A percentile compares a stretch with the other conserved stretches of the same genome.
Evolutionary conservation across 1,140 invertebrate genomes (phyloP).

Genomic region (Mycetomoellerius zeteki): DNA sequence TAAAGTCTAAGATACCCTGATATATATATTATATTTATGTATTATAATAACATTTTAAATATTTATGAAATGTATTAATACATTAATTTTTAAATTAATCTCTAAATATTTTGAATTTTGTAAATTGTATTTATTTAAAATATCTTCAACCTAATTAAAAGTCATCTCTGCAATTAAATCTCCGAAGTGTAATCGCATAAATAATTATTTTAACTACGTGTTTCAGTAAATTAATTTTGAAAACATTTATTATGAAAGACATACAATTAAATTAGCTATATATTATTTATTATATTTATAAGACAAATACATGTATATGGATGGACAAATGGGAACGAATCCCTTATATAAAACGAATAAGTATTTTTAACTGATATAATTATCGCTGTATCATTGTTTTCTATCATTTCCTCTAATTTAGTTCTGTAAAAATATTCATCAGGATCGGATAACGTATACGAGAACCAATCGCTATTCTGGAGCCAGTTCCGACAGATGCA

Average conservation of each 20-base stretch:
- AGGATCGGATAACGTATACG: not conserved
- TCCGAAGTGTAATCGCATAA: no score
- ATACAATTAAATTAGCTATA: no score
- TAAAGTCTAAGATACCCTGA: no score
- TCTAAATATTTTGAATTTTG: no score
- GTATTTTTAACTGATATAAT: constrained; percentile 4
- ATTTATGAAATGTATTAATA: not conserved
- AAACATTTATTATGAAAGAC: not conserved
- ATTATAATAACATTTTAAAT: not conserved
- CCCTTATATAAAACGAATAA: not conserved
- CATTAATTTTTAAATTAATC: no score
- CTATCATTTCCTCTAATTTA: constrained; percentile 14
- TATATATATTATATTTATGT: no score
- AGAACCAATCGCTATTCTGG: not conserved
- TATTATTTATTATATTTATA: no score
- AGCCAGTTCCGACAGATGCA: constrained; percentile 60
- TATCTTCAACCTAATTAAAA: no score
- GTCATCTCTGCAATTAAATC: no score
- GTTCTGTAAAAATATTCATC: not conserved
- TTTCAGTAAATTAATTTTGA: not conserved
- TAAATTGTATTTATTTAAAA: no score
- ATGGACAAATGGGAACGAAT: not conserved
- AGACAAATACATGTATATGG: not conserved
- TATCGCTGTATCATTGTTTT: not conserved
- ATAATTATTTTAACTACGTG: not conserved